Evolutionary conservation across 1,140 invertebrate genomes (phyloP).

Genomic region (Chrysoperla carnea): DNA sequence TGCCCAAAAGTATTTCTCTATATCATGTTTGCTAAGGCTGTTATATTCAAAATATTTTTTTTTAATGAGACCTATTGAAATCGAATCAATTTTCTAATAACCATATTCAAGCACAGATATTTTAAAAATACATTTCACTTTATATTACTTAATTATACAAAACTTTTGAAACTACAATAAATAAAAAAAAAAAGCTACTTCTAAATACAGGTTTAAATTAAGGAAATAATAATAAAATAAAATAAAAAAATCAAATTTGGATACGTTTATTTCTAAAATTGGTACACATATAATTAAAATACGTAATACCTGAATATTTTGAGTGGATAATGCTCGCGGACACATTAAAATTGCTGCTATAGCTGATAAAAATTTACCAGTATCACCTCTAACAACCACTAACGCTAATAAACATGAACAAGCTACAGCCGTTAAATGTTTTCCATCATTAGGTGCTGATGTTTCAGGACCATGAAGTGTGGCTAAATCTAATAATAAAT

Average conservation of each 20-base stretch:
- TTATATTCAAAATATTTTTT: too few relatives aligned
- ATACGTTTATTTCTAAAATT: too few relatives aligned
- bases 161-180: too few relatives aligned
- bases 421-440: constrained; percentile 63
- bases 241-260: constrained; percentile 1
- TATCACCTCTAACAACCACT: constrained; percentile 82
- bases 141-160: too few relatives aligned
- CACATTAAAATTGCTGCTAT: constrained; percentile 79
- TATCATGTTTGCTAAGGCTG: too few relatives aligned
- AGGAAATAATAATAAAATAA: constrained; percentile 6
- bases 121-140: too few relatives aligned
- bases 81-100: too few relatives aligned
- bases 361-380: constrained; percentile 77
- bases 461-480: constrained; percentile 42
- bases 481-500: constrained; percentile 59
- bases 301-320: constrained; percentile 53
- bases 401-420: constrained; percentile 80
- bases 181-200: too few relatives aligned
- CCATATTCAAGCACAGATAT: too few relatives aligned
- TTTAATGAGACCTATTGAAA: too few relatives aligned
- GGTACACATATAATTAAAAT: not conserved
- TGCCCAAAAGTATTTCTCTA: too few relatives aligned
- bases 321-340: constrained; percentile 49
- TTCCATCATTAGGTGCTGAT: constrained; percentile 34
- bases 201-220: constrained; percentile 21